A percentile compares a stretch with the other conserved stretches of the same genome.
These are phyloP conservation scores for Sinella curviseta DNA, from an alignment of 1,140 invertebrate species.

Conservation along the genomic window DNA sequence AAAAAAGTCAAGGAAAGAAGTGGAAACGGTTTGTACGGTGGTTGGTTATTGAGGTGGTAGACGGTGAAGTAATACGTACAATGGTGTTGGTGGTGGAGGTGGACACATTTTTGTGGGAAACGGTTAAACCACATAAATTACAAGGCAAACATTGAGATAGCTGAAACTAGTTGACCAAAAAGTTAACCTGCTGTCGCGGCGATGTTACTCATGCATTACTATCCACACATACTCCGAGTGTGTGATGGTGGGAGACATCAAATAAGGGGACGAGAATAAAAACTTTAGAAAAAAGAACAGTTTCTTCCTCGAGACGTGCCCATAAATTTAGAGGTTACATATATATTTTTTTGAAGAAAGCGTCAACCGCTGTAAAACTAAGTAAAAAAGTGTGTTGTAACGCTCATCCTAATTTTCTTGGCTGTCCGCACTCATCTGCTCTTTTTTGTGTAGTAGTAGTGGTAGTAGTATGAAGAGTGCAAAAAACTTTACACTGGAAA, in stretches of 20 bases:
- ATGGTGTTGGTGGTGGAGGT: no score
- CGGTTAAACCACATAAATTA: conserved; percentile 7
- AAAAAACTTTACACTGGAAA: background rate
- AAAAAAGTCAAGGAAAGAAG: no score
- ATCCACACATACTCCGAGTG: no score
- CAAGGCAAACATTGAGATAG: background rate
- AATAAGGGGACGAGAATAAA: no score
- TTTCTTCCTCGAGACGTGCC: background rate
- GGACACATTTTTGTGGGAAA: background rate
- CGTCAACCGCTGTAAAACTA: background rate
- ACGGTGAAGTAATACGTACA: no score
- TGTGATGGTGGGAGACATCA: background rate
- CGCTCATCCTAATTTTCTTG: background rate
- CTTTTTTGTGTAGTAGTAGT: no score
- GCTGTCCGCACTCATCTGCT: background rate
- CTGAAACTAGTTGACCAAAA: background rate
- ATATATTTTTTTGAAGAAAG: background rate
- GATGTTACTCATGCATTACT: no score
- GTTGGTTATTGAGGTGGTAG: no score
- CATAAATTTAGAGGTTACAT: background rate
- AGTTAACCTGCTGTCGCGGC: background rate
- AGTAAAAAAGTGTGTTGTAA: background rate
- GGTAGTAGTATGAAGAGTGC: no score
- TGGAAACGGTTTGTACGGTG: no score
- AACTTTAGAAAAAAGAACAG: background rate